These are phyloP conservation scores for Eonycteris spelaea DNA, from an alignment of 2,113 vertebrate species.

Conservation along the genomic window DNA sequence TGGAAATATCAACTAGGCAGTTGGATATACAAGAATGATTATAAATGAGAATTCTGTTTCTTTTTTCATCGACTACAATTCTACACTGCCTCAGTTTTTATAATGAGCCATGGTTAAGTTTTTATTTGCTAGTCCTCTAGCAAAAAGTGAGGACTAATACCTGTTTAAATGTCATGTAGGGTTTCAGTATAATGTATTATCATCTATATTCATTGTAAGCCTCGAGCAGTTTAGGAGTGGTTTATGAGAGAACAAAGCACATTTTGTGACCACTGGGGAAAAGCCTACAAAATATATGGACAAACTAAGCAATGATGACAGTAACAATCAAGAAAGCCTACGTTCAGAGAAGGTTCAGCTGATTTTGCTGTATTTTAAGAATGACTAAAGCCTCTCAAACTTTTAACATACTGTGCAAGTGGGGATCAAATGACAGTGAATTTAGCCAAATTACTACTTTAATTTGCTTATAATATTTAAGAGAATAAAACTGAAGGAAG, in stretches of 20 bases:
- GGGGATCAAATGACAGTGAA: background rate
- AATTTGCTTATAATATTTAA: background rate
- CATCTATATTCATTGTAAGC: background rate
- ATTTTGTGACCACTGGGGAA: background rate
- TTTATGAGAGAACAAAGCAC: background rate
- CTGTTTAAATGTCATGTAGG: background rate
- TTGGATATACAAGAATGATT: background rate
- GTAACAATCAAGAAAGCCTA: background rate
- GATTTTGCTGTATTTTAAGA: background rate
- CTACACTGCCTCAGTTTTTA: background rate
- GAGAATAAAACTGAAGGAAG: background rate
- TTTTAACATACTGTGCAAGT: background rate
- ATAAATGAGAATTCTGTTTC: background rate
- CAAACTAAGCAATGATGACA: background rate
- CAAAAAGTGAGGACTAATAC: background rate
- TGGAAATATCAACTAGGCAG: background rate
- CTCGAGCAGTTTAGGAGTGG: background rate
- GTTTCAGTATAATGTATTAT: background rate
- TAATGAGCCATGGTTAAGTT: background rate
- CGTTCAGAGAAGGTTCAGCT: background rate
- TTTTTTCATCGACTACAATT: background rate
- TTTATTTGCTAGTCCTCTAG: background rate
- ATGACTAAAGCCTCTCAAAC: background rate
- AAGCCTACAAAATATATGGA: background rate
- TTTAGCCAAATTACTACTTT: background rate